Evolutionary conservation across 1,140 invertebrate genomes (phyloP).

Genomic region (Diuraphis noxia): DNA sequence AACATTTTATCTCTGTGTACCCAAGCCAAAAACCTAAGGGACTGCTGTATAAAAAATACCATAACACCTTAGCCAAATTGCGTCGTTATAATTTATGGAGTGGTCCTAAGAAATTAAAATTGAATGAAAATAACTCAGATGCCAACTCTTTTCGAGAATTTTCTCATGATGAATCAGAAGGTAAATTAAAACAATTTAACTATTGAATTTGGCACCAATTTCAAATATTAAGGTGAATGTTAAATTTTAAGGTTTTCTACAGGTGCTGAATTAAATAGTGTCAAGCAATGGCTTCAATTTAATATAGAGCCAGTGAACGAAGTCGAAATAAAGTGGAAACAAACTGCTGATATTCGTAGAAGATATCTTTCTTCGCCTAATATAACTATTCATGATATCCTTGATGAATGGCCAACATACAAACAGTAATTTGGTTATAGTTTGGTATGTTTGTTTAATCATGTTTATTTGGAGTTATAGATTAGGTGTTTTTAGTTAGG

Average conservation of each 20-base stretch:
- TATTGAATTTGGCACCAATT: neutral
- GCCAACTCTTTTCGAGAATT: neutral
- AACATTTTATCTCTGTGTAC: neutral
- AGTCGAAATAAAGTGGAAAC: neutral
- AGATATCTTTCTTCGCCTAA: neutral
- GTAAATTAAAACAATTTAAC: neutral
- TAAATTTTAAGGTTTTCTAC: too few species aligned
- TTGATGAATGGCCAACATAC: neutral
- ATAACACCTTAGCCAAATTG: neutral
- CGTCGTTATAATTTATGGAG: neutral
- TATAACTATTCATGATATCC: constrained; percentile 8
- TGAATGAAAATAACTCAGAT: neutral
- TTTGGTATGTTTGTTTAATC: constrained; percentile 8
- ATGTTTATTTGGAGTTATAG: too few species aligned
- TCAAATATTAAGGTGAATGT: neutral
- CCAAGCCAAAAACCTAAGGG: neutral
- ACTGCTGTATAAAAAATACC: neutral
- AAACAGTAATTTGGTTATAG: constrained; percentile 10
- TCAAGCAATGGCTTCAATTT: constrained; percentile 28
- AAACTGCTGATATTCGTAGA: neutral
- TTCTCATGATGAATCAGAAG: neutral
- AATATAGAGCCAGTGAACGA: neutral
- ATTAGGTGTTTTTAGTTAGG: too few species aligned
- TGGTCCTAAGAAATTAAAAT: neutral
- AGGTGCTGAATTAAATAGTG: neutral